Evolutionary conservation across 1,140 invertebrate species (phyloP).

Genomic region (Stratiolaelaps scimitus): DNA sequence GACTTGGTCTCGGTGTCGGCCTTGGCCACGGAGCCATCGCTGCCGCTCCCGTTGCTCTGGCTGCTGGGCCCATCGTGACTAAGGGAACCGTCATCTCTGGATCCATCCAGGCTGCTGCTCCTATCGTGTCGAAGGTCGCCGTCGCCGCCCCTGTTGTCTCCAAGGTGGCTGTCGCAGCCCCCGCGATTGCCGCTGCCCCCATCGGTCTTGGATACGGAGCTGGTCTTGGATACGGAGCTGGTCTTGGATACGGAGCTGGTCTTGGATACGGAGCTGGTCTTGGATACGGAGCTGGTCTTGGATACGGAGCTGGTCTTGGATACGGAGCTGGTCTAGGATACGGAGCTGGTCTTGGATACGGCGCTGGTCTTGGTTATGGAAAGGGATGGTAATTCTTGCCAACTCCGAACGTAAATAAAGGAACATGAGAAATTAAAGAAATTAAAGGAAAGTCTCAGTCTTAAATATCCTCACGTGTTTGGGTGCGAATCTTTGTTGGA

Average conservation of each 20-base stretch:
- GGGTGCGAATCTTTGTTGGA: no score
- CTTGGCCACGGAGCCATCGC: conserved; percentile 8
- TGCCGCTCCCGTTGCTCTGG: background rate
- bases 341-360: no score
- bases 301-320: conserved; percentile 7
- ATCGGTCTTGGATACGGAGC: background rate
- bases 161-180: background rate
- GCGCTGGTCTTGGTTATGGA: conserved; percentile 15
- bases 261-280: background rate
- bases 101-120: conserved; percentile 10
- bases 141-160: conserved; percentile 6
- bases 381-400: conserved; percentile 15
- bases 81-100: conserved; percentile 4
- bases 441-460: no score
- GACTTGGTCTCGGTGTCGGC: background rate
- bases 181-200: background rate
- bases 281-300: conserved; percentile 9
- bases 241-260: background rate
- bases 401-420: no score
- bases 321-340: background rate
- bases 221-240: background rate
- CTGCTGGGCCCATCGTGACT: conserved; percentile 6
- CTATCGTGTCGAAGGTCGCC: conserved; percentile 1
- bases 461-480: no score
- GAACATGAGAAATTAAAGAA: no score